Base-by-base conservation (phyloP, 2,888 invertebrate species). In the Monoplex corrugatus region DNA sequence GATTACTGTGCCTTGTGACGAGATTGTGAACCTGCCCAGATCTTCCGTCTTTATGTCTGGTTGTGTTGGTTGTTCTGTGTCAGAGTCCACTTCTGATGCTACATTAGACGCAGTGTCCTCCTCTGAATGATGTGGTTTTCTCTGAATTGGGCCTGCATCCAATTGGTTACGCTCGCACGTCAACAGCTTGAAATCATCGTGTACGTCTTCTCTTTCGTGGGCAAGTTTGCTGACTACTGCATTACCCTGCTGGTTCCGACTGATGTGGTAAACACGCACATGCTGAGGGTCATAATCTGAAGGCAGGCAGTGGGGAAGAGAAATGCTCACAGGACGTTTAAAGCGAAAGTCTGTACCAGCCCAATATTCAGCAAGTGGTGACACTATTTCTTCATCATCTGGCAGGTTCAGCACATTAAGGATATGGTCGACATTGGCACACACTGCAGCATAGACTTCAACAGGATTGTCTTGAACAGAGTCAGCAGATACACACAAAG, bases 311-410 rank as follows among this genome's bases (percentile, higher is more conserved):
- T 45, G 45, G 0, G 82, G 82, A 10, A 82, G 43, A 2, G 32
- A 40, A 45, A 82, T 82, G 82, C 19, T 45, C 45, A 82, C 82
- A 16, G 45, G 82, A 32, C 32, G 44, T 2, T n/a, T 13, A 32
- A 82, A 82, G 8, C 5, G 45, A 32, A 82, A 44, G 43, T 28
- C 32, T 32, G 23, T 32, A 32, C 82, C 45, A 2, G 82, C 45
- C 10, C 28, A 2, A 32, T 45, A 82, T n/a, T 82, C 82, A 45
- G 82, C 82, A 44, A 82, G 44, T 13, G 82, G 82, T 32, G 45
- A 45, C 32, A 45, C 40, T n/a, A 82, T 45, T 40, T 82, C 82
- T 45, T 82, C 82, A 32, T 82, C 45, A 3, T 82, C 82, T n/a
- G 82, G 32, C n/a, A 82, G 45, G n/a, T 45, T 44, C 8, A 82